A percentile compares a stretch with the other conserved stretches of the same genome.
Evolutionary conservation across 2,113 vertebrate species (phyloP).

Genomic region (Equus przewalskii): DNA sequence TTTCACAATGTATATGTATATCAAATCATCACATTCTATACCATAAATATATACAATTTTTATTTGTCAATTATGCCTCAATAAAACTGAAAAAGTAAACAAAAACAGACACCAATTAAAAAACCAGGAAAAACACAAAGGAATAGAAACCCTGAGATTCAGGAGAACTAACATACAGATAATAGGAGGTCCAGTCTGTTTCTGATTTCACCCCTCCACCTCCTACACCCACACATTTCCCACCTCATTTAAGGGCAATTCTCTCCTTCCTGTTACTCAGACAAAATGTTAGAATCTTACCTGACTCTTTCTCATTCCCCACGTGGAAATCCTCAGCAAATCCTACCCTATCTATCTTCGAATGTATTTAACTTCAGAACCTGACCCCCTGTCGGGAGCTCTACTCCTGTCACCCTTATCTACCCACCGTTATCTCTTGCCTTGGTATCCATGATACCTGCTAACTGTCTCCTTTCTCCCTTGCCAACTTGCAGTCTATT

Average conservation of each 20-base stretch:
- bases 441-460: no score
- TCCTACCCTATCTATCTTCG: no score
- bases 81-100: background rate
- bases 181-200: background rate
- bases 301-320: background rate
- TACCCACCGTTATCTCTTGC: background rate
- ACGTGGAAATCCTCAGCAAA: background rate
- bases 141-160: background rate
- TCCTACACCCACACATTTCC: background rate
- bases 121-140: background rate
- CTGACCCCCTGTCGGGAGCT: background rate
- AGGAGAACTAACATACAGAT: background rate
- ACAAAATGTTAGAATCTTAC: background rate
- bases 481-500: background rate
- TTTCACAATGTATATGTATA: background rate
- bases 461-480: background rate
- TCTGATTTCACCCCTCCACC: background rate
- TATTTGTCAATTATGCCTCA: background rate
- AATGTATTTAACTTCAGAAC: background rate
- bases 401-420: no score
- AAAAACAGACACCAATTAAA: background rate
- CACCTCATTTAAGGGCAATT: no score
- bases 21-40: background rate
- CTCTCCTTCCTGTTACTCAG: background rate
- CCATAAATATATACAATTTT: background rate